Evolutionary conservation across 1,140 invertebrate genomes (phyloP).

Genomic region (Drosophila melanica): DNA sequence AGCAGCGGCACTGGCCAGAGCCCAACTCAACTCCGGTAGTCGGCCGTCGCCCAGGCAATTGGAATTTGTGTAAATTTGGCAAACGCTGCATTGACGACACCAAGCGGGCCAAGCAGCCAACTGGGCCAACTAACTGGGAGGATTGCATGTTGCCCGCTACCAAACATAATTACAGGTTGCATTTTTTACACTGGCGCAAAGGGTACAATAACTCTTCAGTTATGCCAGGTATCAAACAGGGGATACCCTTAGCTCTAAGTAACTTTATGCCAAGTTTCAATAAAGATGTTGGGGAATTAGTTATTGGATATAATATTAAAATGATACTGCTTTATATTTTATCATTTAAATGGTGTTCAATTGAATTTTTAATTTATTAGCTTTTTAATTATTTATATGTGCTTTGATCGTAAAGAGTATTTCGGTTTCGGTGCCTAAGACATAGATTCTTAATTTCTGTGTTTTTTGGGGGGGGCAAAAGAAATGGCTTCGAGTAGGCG

Average conservation of each 20-base stretch:
- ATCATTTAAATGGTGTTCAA: too few relatives aligned
- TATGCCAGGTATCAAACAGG: background rate
- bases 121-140: constrained; percentile 16
- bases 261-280: too few relatives aligned
- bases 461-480: constrained; percentile 23
- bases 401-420: constrained; percentile 3
- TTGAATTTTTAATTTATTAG: too few relatives aligned
- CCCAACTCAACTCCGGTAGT: constrained; percentile 41
- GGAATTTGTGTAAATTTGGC: constrained; percentile 78
- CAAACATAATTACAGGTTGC: constrained; percentile 69
- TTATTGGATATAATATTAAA: background rate
- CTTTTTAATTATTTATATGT: background rate
- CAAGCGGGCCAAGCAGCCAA: constrained; percentile 15
- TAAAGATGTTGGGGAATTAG: too few relatives aligned
- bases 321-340: too few relatives aligned
- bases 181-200: constrained; percentile 14
- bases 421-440: background rate
- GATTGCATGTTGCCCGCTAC: constrained; percentile 32
- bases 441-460: background rate
- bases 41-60: constrained; percentile 24
- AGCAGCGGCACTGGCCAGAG: constrained; percentile 16
- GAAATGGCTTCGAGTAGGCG: constrained; percentile 35
- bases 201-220: constrained; percentile 3
- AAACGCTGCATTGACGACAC: constrained; percentile 51
- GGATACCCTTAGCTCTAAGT: background rate